Percentiles rank a stretch among this genome's conserved stretches.
phyloP scores from a whole-genome alignment of 2,888 invertebrate genomes.

The Eupeodes luniger region DNA sequence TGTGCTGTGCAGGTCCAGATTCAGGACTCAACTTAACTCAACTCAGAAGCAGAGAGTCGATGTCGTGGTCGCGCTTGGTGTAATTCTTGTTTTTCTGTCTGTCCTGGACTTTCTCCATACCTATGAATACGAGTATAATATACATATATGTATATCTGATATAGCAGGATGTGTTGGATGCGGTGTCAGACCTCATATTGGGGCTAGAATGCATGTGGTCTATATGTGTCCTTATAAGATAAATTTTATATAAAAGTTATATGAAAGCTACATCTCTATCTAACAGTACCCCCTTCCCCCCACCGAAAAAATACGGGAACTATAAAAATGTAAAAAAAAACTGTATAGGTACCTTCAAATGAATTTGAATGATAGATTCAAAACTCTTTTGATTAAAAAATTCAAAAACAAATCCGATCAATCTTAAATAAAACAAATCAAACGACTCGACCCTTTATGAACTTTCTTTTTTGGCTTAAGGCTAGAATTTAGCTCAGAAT shows the following conservation, averaged over 20 bases:
- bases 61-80: conserved; percentile 40
- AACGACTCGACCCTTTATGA: too few species aligned
- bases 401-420: too few species aligned
- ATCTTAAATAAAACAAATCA: too few species aligned
- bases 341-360: too few species aligned
- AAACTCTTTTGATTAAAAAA: too few species aligned
- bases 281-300: too few species aligned
- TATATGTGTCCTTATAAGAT: conserved; percentile 65
- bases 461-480: too few species aligned
- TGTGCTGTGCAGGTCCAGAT: conserved; percentile 16
- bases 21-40: background rate
- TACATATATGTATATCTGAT: background rate
- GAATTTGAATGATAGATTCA: too few species aligned
- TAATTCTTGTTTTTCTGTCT: conserved; percentile 22
- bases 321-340: conserved; percentile 41
- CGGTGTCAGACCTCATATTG: conserved; percentile 75
- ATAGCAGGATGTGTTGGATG: conserved; percentile 62
- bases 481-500: too few species aligned
- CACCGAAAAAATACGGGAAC: background rate
- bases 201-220: conserved; percentile 64
- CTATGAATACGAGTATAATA: background rate
- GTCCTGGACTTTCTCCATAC: conserved; percentile 15
- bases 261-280: conserved; percentile 59
- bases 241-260: conserved; percentile 43
- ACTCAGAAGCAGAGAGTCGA: background rate